Evolutionary conservation across 2,113 vertebrate genomes (phyloP).

Genomic region (Neolamprologus falcicula): DNA sequence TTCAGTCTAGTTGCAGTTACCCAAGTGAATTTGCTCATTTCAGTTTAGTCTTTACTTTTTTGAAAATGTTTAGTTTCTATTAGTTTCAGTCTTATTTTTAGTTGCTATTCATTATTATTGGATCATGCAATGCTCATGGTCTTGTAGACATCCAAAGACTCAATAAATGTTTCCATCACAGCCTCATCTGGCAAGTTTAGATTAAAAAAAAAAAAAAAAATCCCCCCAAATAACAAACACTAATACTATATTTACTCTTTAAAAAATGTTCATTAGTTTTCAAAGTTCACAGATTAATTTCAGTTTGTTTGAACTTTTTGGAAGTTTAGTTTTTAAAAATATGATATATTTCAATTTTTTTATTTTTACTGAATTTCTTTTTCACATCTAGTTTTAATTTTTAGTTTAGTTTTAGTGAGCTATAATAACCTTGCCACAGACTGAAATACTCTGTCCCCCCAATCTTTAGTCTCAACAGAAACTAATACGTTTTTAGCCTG

Average conservation of each 20-base stretch:
- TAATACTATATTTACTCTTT: background rate
- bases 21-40: background rate
- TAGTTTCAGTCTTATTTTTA: background rate
- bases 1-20: background rate
- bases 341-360: background rate
- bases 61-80: background rate
- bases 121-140: background rate
- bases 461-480: background rate
- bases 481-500: background rate
- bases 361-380: background rate
- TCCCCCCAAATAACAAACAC: background rate
- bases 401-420: background rate
- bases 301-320: background rate
- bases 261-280: background rate
- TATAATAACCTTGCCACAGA: background rate
- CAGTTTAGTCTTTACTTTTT: background rate
- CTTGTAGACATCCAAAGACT: background rate
- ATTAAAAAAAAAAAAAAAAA: fast-evolving
- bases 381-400: background rate
- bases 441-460: background rate
- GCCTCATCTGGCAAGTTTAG: background rate
- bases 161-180: background rate
- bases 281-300: background rate
- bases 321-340: background rate
- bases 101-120: background rate